phyloP scores from a whole-genome alignment of 1,140 invertebrate species.

The Zeugodacus cucurbitae region DNA sequence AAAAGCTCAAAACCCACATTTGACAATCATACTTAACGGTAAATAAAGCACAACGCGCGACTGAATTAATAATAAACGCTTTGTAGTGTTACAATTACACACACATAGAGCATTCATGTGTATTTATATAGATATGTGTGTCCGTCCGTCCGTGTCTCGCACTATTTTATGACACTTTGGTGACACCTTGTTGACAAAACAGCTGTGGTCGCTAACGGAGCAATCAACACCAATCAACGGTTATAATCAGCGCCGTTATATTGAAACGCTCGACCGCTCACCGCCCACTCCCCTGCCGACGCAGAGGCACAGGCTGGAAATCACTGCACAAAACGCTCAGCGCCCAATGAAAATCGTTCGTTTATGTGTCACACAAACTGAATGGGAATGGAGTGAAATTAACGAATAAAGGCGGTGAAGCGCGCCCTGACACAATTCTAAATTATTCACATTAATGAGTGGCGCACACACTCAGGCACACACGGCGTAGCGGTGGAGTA shows the following conservation, averaged over 20 bases:
- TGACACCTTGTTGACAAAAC: constrained; percentile 15
- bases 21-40: background rate
- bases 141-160: background rate
- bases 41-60: background rate
- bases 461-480: background rate
- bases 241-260: background rate
- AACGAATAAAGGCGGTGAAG: background rate
- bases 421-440: background rate
- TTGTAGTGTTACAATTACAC: background rate
- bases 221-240: constrained; percentile 7
- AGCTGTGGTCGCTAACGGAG: background rate
- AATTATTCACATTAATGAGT: background rate
- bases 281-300: background rate
- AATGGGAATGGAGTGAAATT: background rate
- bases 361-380: background rate
- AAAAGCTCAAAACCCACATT: background rate
- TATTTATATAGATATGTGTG: background rate
- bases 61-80: background rate
- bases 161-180: background rate
- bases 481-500: background rate
- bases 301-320: background rate
- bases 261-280: background rate
- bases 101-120: background rate
- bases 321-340: background rate
- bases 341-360: background rate